Base-by-base conservation (phyloP, 2,888 invertebrate species). In the Eupithecia subumbrata region DNA sequence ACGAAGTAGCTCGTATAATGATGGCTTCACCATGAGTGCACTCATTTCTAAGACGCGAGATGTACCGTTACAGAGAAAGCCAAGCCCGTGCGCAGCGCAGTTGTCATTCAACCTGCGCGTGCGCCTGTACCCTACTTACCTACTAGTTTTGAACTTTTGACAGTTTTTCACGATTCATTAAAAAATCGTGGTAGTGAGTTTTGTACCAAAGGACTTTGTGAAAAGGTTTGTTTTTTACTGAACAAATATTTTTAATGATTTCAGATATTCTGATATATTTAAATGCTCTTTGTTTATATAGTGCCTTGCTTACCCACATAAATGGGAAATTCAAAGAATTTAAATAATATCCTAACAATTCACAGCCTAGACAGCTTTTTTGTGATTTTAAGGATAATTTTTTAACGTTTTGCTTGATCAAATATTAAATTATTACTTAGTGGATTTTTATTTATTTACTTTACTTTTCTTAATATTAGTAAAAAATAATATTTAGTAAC, bases 61-160 rank as follows among this genome's bases (percentile, higher is more conserved):
- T 76, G 60, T 91, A 90, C 93, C 92, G 93, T 93, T 93, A 91
- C 78, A 87, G 93, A 90, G 93, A 93, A 93, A 93, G 93, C 88
- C 81, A 80, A 75, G 82, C 86, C 87, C 85, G 88, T 84, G 75
- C 75, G 80, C 80, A 84, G 76, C 75, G 80, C 80, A 83, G 84
- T 83, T 79, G 81, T 75, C 78, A 77, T 77, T 76, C 77, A 69
- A 75, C 76, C 77, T 73, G 78, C 76, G 79, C 79, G 75, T 78
- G 76, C 76, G 81, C 48, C 74, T 72, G 74, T 77, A 77, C 67
- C 74, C 77, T 72, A 77, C 77, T 74, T 66, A 75, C 37, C 45
- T 66, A 70, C 66, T 63, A 69, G 69, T 40, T 43, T 40, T 68
- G 43, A 43, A 69, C 63, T 40, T 43, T 40, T 68, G 43, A 43